phyloP scores from a whole-genome alignment of 2,113 vertebrate species.

The Pao palembangensis region DNA sequence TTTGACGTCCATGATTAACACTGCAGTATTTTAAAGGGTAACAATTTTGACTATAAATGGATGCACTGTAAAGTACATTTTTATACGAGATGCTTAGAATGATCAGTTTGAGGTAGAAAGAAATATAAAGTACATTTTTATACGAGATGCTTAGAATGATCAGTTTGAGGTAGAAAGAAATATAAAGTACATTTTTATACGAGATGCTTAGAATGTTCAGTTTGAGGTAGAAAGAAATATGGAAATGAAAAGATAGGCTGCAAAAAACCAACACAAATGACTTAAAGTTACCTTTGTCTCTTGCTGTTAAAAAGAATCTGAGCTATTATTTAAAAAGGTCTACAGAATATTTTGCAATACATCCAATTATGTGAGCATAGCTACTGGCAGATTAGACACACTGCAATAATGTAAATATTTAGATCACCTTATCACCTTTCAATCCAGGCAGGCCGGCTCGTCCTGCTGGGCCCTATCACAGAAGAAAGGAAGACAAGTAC shows the following conservation, averaged over 20 bases:
- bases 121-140: too few species aligned
- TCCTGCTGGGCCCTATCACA: conserved; percentile 85
- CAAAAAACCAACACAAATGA: too few species aligned
- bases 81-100: too few species aligned
- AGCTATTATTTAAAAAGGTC: not conserved
- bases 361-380: not conserved
- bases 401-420: conserved; percentile 91
- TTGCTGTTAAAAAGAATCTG: not conserved
- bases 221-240: not conserved
- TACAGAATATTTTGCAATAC: conserved; percentile 6
- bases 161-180: too few species aligned
- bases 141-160: too few species aligned
- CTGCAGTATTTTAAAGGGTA: not conserved
- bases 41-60: not conserved
- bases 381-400: conserved; percentile 52
- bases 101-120: too few species aligned
- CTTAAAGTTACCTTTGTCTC: too few species aligned
- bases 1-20: too few species aligned
- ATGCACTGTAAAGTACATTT: not conserved
- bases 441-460: conserved; percentile 90
- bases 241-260: too few species aligned
- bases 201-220: too few species aligned
- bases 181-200: too few species aligned
- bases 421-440: conserved; percentile 99
- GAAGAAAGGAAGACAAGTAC: conserved; percentile 4